phyloP scores from a whole-genome alignment of 1,140 invertebrate genomes.

The Daktulosphaira vitifoliae region DNA sequence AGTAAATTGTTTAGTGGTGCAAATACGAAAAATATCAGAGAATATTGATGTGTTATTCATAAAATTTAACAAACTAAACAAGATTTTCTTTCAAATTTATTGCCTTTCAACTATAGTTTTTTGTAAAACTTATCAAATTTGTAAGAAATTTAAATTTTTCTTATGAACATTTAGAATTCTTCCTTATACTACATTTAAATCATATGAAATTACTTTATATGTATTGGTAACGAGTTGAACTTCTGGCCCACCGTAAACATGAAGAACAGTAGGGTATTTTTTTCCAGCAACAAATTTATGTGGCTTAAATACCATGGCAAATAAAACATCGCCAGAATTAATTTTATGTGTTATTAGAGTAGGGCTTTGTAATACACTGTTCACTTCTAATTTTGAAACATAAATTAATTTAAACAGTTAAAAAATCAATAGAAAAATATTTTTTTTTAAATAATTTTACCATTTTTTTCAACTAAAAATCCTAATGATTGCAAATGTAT shows the following conservation, averaged over 20 bases:
- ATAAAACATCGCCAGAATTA: slow-evolving; percentile 63
- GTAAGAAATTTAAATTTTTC: too few species aligned
- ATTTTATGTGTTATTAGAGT: slow-evolving; percentile 65
- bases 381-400: slow-evolving; percentile 12
- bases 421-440: background rate
- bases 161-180: too few species aligned
- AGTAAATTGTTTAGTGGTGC: background rate
- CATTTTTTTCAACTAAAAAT: slow-evolving; percentile 57
- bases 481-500: slow-evolving; percentile 57
- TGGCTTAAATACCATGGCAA: slow-evolving; percentile 88
- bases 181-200: too few species aligned
- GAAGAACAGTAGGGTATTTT: slow-evolving; percentile 88
- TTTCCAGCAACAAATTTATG: slow-evolving; percentile 62
- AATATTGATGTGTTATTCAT: too few species aligned
- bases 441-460: slow-evolving; percentile 39
- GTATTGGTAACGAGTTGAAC: slow-evolving; percentile 95
- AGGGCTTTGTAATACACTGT: slow-evolving; percentile 50
- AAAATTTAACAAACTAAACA: too few species aligned
- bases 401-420: background rate
- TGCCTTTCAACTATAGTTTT: too few species aligned
- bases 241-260: slow-evolving; percentile 96
- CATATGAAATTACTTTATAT: slow-evolving; percentile 86
- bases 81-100: too few species aligned
- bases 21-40: too few species aligned
- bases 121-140: too few species aligned